Percentiles rank a stretch among this genome's conserved stretches.
phyloP scores from a whole-genome alignment of 1,140 invertebrate species.

The Ridgeia piscesae region DNA sequence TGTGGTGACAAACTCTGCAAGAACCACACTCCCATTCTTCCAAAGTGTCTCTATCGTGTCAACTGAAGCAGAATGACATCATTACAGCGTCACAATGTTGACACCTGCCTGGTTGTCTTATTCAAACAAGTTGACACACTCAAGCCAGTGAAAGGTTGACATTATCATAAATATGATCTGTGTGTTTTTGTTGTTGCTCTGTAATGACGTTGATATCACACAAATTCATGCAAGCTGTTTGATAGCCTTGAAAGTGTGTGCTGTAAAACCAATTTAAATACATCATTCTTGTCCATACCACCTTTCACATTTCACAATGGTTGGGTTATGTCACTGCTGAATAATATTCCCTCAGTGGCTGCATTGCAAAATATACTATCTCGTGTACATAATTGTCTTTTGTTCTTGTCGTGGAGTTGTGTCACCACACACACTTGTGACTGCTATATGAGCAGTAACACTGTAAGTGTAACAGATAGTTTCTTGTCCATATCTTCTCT shows the following conservation, averaged over 20 bases:
- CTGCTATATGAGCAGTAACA: no score
- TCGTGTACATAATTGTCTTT: no score
- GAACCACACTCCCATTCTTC: neutral
- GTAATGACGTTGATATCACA: neutral
- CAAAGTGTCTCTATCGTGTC: neutral
- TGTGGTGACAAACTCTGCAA: neutral
- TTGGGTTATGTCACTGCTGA: no score
- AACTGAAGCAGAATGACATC: neutral
- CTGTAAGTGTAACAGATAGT: neutral
- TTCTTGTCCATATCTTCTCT: neutral
- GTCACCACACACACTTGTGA: no score
- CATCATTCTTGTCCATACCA: no score
- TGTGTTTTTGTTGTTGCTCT: neutral
- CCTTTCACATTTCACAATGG: no score
- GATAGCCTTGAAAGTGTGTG: neutral
- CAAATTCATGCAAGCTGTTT: neutral
- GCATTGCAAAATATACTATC: no score
- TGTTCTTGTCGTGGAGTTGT: no score
- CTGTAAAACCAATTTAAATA: neutral
- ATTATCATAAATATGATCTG: neutral
- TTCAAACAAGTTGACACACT: neutral
- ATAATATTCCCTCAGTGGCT: no score
- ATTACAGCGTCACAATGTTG: neutral
- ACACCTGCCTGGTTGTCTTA: neutral
- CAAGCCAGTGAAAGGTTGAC: neutral